Base-by-base conservation (phyloP, 1,140 invertebrate species). In the Hylaeus anthracinus region DNA sequence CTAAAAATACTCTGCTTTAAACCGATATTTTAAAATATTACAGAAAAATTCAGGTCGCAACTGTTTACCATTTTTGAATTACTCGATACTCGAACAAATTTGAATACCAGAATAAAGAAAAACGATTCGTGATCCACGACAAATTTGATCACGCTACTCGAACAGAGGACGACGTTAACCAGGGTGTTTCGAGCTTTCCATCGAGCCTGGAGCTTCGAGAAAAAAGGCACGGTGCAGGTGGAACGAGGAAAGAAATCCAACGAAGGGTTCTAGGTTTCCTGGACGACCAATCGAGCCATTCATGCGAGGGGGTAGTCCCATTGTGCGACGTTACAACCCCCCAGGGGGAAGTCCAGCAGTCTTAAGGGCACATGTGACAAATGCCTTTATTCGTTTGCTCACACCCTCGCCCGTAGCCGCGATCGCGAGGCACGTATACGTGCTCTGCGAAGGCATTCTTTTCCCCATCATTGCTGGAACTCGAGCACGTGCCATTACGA, bases 331-430 rank as follows among this genome's bases (percentile, higher is more conserved):
- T 84, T 82, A 79, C 82, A 48, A 51, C 79, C 72, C 83, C 79
- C 75, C 55, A 65, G 79, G 81, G 76, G 60, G 58, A 55, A 66
- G 69, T 56, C 55, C 71, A 14, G 72, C 63, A 64, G 63, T 71
- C 58, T 87, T 82, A 79, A 81, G 80, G 77, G 74, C 78, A 65
- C 74, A 77, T 87, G 83, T 85, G 87, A 88, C 86, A 85, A 88
- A 87, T 88, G 86, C 86, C 79, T 86, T 82, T 86, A 87, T 84
- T 86, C 85, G 73, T 65, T 76, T 72, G 72, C 64, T 67, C 76
- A 5, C 67, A 58, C 74, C 69, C 60, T 14, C 51, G 37, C 12
- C 3, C 15, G 14, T 41, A 48, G 41, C 41, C 26, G 58, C 39
- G 63, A 53, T 56, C 48, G 71, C n/a, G 56, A 65, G 58, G 66